Conservation (phyloP, 2,888 invertebrate species). For the Drosophila dives region DNA sequence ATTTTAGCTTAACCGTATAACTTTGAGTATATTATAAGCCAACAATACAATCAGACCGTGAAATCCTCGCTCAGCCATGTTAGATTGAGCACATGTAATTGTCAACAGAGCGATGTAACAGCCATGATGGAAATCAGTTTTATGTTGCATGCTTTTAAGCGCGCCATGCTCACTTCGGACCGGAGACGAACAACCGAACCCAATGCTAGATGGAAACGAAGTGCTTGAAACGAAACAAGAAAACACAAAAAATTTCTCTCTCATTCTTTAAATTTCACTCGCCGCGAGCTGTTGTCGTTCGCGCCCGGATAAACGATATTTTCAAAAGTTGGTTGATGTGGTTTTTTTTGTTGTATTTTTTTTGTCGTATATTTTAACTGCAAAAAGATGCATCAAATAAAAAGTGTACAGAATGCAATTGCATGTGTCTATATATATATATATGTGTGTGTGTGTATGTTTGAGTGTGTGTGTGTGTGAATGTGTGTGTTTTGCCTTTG, state of each 20-base stretch:
- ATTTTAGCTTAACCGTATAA: not conserved
- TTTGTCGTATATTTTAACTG: slow-evolving; percentile 37
- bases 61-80: not conserved
- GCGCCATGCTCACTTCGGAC: slow-evolving; percentile 28
- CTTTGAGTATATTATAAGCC: slow-evolving; percentile 8
- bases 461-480: not conserved
- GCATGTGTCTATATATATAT: slow-evolving; percentile 13
- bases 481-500: slow-evolving; percentile 5
- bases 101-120: slow-evolving; percentile 37
- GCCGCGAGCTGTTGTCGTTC: slow-evolving; percentile 67
- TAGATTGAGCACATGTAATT: not conserved
- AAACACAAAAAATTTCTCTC: slow-evolving; percentile 57
- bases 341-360: slow-evolving; percentile 49
- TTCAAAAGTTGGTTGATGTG: slow-evolving; percentile 40
- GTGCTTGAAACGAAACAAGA: slow-evolving; percentile 56
- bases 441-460: slow-evolving; percentile 3
- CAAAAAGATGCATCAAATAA: slow-evolving; percentile 20
- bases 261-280: slow-evolving; percentile 63
- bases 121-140: not conserved
- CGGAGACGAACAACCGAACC: slow-evolving; percentile 35
- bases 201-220: slow-evolving; percentile 46
- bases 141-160: slow-evolving; percentile 51
- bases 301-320: slow-evolving; percentile 67
- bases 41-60: not conserved
- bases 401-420: slow-evolving; percentile 11